Evolutionary conservation across 2,888 invertebrate genomes (phyloP).

Genomic region (Mimumesa dahlbomi): DNA sequence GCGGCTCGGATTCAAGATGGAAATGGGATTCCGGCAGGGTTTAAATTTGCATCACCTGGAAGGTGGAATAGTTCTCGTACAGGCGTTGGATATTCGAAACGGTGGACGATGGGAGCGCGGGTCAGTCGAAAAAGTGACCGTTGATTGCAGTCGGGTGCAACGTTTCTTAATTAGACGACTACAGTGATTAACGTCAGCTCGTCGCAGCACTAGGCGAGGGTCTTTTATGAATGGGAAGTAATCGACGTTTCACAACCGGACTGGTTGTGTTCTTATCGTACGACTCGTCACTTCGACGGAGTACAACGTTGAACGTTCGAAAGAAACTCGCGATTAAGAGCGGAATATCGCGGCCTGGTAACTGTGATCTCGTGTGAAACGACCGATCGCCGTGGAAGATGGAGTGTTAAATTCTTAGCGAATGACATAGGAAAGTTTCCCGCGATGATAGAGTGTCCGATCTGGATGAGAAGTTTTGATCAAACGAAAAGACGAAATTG

Average conservation of each 20-base stretch:
- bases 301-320: no score
- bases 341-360: no score
- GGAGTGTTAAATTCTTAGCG: no score
- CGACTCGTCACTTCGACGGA: not conserved
- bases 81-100: slow-evolving; percentile 32
- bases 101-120: slow-evolving; percentile 3
- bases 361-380: no score
- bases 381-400: no score
- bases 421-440: no score
- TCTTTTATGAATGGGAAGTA: slow-evolving; percentile 57
- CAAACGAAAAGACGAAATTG: no score
- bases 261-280: not conserved
- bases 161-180: slow-evolving; percentile 61
- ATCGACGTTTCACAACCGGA: slow-evolving; percentile 51
- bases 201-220: slow-evolving; percentile 22
- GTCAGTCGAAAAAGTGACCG: slow-evolving; percentile 43
- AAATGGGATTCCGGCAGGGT: slow-evolving; percentile 23
- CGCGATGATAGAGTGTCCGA: no score
- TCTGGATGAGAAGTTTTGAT: no score
- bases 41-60: slow-evolving; percentile 39
- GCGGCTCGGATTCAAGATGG: slow-evolving; percentile 6
- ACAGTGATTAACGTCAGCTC: slow-evolving; percentile 50
- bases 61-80: no score
- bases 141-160: slow-evolving; percentile 61
- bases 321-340: not conserved